phyloP scores from a whole-genome alignment of 2,888 invertebrate genomes.

The Pinctada fucata region DNA sequence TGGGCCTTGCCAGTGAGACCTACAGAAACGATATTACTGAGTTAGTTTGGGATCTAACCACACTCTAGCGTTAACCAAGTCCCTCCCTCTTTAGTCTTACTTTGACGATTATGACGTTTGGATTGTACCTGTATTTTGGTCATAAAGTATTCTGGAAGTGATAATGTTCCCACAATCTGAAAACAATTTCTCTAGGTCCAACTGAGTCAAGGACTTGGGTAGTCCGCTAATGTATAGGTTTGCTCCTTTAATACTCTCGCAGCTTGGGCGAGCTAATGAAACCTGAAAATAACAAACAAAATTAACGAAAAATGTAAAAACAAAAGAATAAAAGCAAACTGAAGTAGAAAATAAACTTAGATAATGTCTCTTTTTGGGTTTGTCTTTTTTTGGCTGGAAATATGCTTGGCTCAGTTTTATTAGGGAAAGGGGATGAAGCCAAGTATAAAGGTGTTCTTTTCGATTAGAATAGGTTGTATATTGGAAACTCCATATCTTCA shows the following conservation, averaged over 20 bases:
- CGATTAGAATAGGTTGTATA: too few relatives aligned
- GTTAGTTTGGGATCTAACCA: background rate
- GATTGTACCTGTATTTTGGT: constrained; percentile 76
- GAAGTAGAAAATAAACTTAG: constrained; percentile 21
- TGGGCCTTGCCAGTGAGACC: constrained; percentile 78
- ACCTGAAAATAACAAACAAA: constrained; percentile 73
- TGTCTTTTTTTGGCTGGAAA: too few relatives aligned
- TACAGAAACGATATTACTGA: constrained; percentile 45
- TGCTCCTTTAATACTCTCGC: constrained; percentile 78
- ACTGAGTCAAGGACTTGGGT: constrained; percentile 77
- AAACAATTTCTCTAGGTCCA: constrained; percentile 77
- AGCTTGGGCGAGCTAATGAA: constrained; percentile 77
- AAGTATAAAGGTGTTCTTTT: too few relatives aligned
- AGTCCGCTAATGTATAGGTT: constrained; percentile 78
- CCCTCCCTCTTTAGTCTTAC: background rate
- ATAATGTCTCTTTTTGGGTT: background rate
- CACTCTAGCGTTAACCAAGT: background rate
- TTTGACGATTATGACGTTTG: constrained; percentile 1
- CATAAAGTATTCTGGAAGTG: constrained; percentile 77
- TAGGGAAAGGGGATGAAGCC: too few relatives aligned
- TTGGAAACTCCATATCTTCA: too few relatives aligned
- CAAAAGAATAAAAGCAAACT: constrained; percentile 26
- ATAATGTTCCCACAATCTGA: constrained; percentile 77
- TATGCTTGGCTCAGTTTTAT: too few relatives aligned
- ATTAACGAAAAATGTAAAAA: constrained; percentile 13